Percentiles rank a stretch among this genome's conserved stretches.
Conservation (phyloP, 64 coral and sea anemone genomes). For the Dendronephthya gigantea region DNA sequence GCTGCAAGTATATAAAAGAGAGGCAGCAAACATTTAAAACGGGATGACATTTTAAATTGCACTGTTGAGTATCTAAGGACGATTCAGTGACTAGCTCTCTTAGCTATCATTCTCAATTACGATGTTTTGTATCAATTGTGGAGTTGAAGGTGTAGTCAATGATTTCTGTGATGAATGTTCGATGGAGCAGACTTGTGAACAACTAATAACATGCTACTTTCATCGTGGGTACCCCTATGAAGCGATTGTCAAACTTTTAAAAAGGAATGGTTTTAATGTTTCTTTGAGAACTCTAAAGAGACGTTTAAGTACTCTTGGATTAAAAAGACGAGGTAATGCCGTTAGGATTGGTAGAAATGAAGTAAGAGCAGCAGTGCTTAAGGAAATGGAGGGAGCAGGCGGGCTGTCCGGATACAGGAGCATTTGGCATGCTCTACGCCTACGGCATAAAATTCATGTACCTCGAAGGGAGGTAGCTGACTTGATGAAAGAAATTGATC, state of each 20-base stretch:
- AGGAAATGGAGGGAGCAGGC: slow-evolving; percentile 14
- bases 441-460: slow-evolving; percentile 5
- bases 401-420: slow-evolving; percentile 1
- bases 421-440: slow-evolving; percentile 9
- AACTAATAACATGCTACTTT: too few species aligned
- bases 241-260: not conserved
- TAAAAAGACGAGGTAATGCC: too few species aligned
- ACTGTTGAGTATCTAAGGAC: too few species aligned
- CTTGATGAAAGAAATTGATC: slow-evolving; percentile 15
- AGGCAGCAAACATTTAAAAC: not conserved
- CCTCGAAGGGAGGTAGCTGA: not conserved
- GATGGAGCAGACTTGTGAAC: too few species aligned
- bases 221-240: slow-evolving; percentile 6
- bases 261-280: not conserved
- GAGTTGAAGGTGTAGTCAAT: too few species aligned
- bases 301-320: too few species aligned
- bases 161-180: too few species aligned
- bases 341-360: too few species aligned
- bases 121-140: too few species aligned
- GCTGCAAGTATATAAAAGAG: not conserved
- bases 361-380: not conserved
- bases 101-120: too few species aligned
- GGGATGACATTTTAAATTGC: too few species aligned
- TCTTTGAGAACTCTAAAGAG: slow-evolving; percentile 7
- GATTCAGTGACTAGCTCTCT: too few species aligned